Base-by-base conservation (phyloP, 2,113 vertebrate genomes). In the Myrmophylax atrothorax region DNA sequence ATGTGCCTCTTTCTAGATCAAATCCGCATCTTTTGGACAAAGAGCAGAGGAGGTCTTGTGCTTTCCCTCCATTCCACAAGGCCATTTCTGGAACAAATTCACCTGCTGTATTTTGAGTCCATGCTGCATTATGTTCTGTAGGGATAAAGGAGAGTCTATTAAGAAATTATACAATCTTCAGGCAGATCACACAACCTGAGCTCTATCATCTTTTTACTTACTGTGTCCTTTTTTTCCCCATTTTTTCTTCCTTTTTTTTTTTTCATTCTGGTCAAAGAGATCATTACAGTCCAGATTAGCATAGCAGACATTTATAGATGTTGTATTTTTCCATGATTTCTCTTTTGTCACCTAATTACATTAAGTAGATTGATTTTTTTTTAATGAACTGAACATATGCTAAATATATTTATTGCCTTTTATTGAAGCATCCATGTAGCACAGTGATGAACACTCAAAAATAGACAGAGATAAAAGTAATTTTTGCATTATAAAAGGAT, bases 401-500 rank as follows among this genome's bases (percentile, higher is more conserved):
- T 93, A 75, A 84, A 84, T 93, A 47, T 79, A 72, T 95, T 89
- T 95, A 77, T 56, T 86, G 18, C 19, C n/a, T 52, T 91, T 90
- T 84, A 89, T 88, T 64, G 84, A 94, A 90, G 53, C 40, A 79
- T 26, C 10, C 59, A 58, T 59, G 35, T 77, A 73, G 26, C 56
- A 83, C 24, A 77, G 19, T 83, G 63, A 81, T 84, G 55, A 90
- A n/a, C 40, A 37, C 37, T 95, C 60, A 74, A 35, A 94, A 86
- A 81, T 6, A 89, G 67, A 62, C 38, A 69, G 56, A 86, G 66
- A 95, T 95, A 68, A 94, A 96, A 93, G 86, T 70, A 1, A 22
- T 72, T 94, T 96, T 93, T 96, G 60, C 93, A 96, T 95, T 93
- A 90, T 78, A 94, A 94, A 97, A 91, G 67, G 87, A 77, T 81